Evolutionary conservation across 2,888 invertebrate species (phyloP), one percentile per base, ranked within the genome.

Genomic region (Asteroscopus sphinx): DNA sequence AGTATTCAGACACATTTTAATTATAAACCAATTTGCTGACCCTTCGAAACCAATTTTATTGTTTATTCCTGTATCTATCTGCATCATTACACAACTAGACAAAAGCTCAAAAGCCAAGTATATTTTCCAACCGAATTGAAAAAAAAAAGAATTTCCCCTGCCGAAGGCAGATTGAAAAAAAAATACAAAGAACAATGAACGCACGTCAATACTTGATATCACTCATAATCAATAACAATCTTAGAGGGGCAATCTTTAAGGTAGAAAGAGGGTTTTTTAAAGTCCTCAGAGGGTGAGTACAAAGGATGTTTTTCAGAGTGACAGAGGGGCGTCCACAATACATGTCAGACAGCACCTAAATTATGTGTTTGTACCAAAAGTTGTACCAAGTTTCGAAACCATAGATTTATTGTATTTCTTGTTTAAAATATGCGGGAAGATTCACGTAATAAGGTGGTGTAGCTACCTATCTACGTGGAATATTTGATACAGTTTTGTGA

Each of bases 221-320:
- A 65, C 55, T 73, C 63, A 78, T 75, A 81, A 81, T 80, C 80
- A 81, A 80, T 81, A 79, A 73, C 67, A 72, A 76, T 76, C 61
- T 53, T 63, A 66, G 73, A 75, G 71, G 75, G 75, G 74, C 79
- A 79, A 77, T 83, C 80, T 83, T 80, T 37, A 80, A 80, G 74
- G 72, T 71, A 81, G 40, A 66, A 61, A 60, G 74, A 77, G 72
- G 76, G 77, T 61, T 73, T 83, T 83, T 80, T 78, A 81, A 83
- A 77, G 37, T 80, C 77, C 77, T 76, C 69, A 66, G 77, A 81
- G 82, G 83, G 68, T 55, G 39, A 28, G 39, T 40, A 82, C 77
- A 81, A 81, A 62, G 60, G 76, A 68, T 81, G 78, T 83, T 84
- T 84, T 84, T 77, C 81, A 73, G 80, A 76, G 72, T 68, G 72